Evolutionary conservation across 1,140 invertebrate species (phyloP).

Genomic region (Drosophila nigromelanica): DNA sequence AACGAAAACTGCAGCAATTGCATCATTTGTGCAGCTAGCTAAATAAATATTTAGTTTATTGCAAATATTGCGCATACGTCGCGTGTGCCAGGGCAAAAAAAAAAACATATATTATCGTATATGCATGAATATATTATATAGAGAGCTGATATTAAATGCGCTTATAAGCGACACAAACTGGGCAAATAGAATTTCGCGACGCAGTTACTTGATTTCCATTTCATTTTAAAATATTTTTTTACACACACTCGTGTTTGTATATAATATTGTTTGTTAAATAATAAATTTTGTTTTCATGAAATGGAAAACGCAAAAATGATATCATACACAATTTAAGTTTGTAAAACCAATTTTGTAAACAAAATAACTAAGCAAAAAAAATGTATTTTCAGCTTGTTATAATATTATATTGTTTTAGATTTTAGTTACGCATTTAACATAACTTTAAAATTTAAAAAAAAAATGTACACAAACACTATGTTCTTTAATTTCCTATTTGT

Average conservation of each 20-base stretch:
- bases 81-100: conserved; percentile 43
- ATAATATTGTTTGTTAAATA: conserved; percentile 50
- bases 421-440: conserved; percentile 8
- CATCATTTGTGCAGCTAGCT: conserved; percentile 55
- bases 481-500: neutral
- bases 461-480: neutral
- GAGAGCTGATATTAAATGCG: conserved; percentile 16
- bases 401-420: conserved; percentile 2
- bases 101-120: conserved; percentile 52
- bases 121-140: conserved; percentile 6
- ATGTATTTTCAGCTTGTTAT: conserved; percentile 24
- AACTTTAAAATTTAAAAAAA: neutral
- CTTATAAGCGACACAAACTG: conserved; percentile 31
- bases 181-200: conserved; percentile 50
- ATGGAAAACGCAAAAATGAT: conserved; percentile 68
- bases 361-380: conserved; percentile 9
- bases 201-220: conserved; percentile 76
- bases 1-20: conserved; percentile 46
- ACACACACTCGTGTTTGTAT: conserved; percentile 3
- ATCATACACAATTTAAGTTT: conserved; percentile 52
- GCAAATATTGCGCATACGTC: conserved; percentile 71
- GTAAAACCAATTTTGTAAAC: conserved; percentile 34
- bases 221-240: conserved; percentile 51
- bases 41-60: conserved; percentile 42
- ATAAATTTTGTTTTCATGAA: conserved; percentile 47